Conservation (phyloP, 2,888 invertebrate species). For the Cryptocheilus praepositus region DNA sequence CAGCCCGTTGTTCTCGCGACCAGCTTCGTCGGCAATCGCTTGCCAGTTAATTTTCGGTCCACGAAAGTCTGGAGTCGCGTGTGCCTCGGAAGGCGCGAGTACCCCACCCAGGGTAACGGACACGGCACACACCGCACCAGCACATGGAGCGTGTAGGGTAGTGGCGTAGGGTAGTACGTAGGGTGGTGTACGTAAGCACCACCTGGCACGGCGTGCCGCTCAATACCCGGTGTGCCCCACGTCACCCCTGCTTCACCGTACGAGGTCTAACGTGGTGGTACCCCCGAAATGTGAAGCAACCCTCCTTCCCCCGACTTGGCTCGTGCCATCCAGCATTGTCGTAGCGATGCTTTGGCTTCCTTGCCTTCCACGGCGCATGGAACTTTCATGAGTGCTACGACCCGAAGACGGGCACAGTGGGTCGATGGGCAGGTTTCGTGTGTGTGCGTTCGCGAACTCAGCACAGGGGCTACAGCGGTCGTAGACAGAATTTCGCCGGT, state of each 20-base stretch:
- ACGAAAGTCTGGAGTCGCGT: too few species aligned
- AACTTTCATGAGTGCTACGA: too few species aligned
- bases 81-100: slow-evolving; percentile 35
- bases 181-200: slow-evolving; percentile 43
- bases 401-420: too few species aligned
- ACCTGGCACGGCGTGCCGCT: slow-evolving; percentile 66
- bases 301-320: slow-evolving; percentile 63
- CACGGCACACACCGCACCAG: slow-evolving; percentile 61
- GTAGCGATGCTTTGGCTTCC: slow-evolving; percentile 30
- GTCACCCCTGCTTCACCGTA: slow-evolving; percentile 50
- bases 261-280: slow-evolving; percentile 13
- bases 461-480: too few species aligned
- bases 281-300: slow-evolving; percentile 45
- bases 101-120: slow-evolving; percentile 54
- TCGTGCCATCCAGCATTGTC: slow-evolving; percentile 71
- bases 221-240: slow-evolving; percentile 42
- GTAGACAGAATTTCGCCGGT: too few species aligned
- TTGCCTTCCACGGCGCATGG: too few species aligned
- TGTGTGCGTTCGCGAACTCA: too few species aligned
- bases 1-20: slow-evolving; percentile 9
- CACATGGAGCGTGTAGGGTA: too few species aligned
- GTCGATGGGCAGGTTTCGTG: too few species aligned
- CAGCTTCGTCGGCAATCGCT: too few species aligned
- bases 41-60: too few species aligned
- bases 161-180: too few species aligned